phyloP scores from a whole-genome alignment of 2,797 vertebrate genomes.

The Takifugu ocellatus region DNA sequence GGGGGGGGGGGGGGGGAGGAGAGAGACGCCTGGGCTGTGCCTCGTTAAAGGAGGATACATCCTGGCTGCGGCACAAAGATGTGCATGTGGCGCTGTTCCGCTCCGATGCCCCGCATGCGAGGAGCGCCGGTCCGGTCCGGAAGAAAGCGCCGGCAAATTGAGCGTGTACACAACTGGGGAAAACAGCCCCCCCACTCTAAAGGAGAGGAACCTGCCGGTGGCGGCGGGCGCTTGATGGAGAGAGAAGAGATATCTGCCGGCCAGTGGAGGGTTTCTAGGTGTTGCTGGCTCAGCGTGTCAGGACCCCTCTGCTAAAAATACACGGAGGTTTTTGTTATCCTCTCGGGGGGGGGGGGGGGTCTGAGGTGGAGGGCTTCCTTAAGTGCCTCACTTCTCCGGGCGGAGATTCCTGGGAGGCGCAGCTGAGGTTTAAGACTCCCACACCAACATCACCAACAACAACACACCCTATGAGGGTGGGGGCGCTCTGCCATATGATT shows the following conservation, averaged over 20 bases:
- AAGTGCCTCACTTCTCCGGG: slow-evolving; percentile 1
- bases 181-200: slow-evolving; percentile 8
- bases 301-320: slow-evolving; percentile 80
- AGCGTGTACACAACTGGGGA: slow-evolving; percentile 6
- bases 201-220: slow-evolving; percentile 2
- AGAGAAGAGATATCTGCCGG: slow-evolving; percentile 1
- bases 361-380: slow-evolving; percentile 16
- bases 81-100: slow-evolving; percentile 52
- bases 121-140: slow-evolving; percentile 9
- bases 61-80: slow-evolving; percentile 54
- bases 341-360: slow-evolving; percentile 6
- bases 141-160: slow-evolving; percentile 4
- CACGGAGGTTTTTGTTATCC: slow-evolving; percentile 28
- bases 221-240: slow-evolving; percentile 5
- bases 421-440: background rate
- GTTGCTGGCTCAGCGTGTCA: slow-evolving; percentile 78
- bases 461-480: background rate
- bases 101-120: slow-evolving; percentile 29
- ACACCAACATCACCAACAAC: too few relatives aligned
- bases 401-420: too few relatives aligned
- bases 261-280: slow-evolving; percentile 31
- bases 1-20: slow-evolving; percentile 15
- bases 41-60: slow-evolving; percentile 52
- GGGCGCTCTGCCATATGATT: background rate
- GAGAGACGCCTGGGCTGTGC: slow-evolving; percentile 55